phyloP scores from a whole-genome alignment of 2,797 vertebrate genomes.

The Scyliorhinus canicula region DNA sequence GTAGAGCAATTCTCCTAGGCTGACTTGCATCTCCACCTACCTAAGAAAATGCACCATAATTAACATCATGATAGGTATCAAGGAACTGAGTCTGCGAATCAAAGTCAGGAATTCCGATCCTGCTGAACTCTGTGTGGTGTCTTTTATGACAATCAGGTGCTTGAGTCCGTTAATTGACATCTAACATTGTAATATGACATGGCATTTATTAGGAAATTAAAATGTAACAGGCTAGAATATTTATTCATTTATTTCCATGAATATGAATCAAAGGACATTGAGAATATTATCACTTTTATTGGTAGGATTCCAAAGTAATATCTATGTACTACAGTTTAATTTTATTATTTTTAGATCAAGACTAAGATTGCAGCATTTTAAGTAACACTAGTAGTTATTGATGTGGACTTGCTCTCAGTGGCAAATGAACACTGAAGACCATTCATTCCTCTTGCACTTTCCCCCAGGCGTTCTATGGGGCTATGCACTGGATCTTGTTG shows the following conservation, averaged over 20 bases:
- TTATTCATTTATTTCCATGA: neutral
- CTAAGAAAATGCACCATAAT: too few species aligned
- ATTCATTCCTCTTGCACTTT: too few species aligned
- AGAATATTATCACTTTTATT: neutral
- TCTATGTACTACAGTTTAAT: neutral
- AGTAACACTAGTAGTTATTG: neutral
- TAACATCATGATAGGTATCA: too few species aligned
- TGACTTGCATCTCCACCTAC: too few species aligned
- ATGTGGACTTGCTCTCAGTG: neutral
- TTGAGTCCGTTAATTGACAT: neutral
- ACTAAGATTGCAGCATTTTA: neutral
- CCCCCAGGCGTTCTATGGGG: too few species aligned
- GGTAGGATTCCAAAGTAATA: neutral
- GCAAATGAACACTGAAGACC: too few species aligned
- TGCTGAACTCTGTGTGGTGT: too few species aligned
- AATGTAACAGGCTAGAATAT: neutral
- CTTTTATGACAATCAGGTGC: too few species aligned
- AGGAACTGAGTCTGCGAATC: too few species aligned
- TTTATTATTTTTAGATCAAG: neutral
- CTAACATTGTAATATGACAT: neutral
- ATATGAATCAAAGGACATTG: neutral
- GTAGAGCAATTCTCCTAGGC: neutral
- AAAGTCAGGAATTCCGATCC: too few species aligned
- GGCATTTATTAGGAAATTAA: neutral
- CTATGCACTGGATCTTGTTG: too few species aligned